These are phyloP conservation scores for Stegostoma tigrinum DNA, from an alignment of 2,113 vertebrate species.

Conservation along the genomic window DNA sequence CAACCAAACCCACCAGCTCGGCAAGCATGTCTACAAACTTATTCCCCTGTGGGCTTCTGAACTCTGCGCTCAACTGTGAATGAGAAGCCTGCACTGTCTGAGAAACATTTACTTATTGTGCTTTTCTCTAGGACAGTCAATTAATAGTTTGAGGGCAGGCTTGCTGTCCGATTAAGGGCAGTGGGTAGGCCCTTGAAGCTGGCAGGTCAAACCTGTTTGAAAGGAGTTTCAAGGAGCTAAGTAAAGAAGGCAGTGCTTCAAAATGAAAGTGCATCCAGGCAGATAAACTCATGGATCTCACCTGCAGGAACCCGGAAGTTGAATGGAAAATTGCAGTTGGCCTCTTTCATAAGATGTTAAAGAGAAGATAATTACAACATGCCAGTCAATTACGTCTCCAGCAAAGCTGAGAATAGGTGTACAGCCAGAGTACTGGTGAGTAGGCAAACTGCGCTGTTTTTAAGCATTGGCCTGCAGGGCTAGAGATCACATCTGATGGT, in stretches of 20 bases:
- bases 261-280: neutral
- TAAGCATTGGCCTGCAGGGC: neutral
- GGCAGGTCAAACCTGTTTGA: neutral
- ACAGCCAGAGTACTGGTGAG: neutral
- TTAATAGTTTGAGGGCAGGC: too few species aligned
- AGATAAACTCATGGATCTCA: neutral
- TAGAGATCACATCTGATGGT: neutral
- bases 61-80: neutral
- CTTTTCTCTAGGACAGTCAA: too few species aligned
- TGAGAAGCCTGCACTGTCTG: neutral
- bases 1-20: too few species aligned
- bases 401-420: neutral
- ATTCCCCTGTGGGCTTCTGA: neutral
- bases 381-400: neutral
- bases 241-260: neutral
- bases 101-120: neutral
- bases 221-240: neutral
- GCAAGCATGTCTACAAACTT: too few species aligned
- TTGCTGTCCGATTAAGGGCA: neutral
- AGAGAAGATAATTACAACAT: neutral
- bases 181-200: neutral
- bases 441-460: neutral
- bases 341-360: neutral
- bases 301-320: neutral
- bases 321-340: neutral